Evolutionary conservation across 2,888 invertebrate species (phyloP).

Genomic region (Pegoplata infirma): DNA sequence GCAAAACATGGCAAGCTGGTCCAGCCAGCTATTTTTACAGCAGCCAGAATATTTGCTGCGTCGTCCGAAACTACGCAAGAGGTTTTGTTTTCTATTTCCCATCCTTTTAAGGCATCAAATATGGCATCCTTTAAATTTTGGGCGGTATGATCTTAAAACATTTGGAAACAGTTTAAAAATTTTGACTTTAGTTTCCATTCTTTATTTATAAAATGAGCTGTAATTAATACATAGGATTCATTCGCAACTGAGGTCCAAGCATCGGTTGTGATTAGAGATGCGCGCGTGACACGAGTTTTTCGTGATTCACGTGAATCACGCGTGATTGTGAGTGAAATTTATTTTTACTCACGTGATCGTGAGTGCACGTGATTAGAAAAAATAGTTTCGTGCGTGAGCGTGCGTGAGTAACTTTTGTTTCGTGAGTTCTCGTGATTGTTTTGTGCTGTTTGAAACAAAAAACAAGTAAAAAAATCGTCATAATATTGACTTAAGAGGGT

Average conservation of each 20-base stretch:
- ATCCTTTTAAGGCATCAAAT: background rate
- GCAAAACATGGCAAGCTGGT: background rate
- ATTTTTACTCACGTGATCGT: too few species aligned
- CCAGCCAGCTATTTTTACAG: slow-evolving; percentile 5
- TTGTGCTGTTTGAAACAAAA: too few species aligned
- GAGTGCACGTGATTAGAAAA: too few species aligned
- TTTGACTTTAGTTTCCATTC: background rate
- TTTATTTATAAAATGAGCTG: slow-evolving; percentile 11
- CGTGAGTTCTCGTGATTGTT: too few species aligned
- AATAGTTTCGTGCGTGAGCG: too few species aligned
- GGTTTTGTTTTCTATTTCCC: slow-evolving; percentile 5
- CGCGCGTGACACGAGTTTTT: too few species aligned
- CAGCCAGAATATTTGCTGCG: slow-evolving; percentile 8
- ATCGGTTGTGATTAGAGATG: too few species aligned
- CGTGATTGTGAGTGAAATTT: too few species aligned
- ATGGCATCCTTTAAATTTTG: slow-evolving; percentile 17
- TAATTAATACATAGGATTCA: slow-evolving; percentile 19
- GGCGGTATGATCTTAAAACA: background rate
- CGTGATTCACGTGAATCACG: too few species aligned
- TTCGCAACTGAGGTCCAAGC: slow-evolving; percentile 10
- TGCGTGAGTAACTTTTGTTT: too few species aligned
- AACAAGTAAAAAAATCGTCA: too few species aligned
- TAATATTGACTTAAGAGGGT: too few species aligned
- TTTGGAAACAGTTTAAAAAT: slow-evolving; percentile 11
- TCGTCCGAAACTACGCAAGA: slow-evolving; percentile 9